Conservation (phyloP, 23 tunicate genomes). For the Oikopleura albicans region DNA sequence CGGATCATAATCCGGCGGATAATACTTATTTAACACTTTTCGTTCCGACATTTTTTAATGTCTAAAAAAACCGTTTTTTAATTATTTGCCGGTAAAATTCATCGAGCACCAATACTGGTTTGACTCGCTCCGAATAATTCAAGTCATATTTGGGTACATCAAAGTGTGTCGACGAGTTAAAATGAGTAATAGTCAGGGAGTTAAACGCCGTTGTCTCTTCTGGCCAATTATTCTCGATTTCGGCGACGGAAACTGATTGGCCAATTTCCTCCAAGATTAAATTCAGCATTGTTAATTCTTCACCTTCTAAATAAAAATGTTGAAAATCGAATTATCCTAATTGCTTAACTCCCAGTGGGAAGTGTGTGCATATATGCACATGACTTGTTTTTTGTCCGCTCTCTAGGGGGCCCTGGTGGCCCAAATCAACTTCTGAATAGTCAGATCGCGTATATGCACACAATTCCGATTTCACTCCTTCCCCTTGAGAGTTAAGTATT, state of each 20-base stretch:
- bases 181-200: background rate
- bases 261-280: background rate
- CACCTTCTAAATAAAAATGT: background rate
- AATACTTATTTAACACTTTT: constrained; percentile 45
- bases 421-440: no score
- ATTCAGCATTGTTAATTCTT: background rate
- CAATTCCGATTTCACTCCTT: no score
- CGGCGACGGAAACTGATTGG: no score
- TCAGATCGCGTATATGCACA: no score
- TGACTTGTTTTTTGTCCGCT: no score
- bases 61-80: background rate
- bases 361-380: no score
- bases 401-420: no score
- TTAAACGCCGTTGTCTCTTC: background rate
- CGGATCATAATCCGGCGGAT: constrained; percentile 99
- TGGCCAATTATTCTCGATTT: constrained; percentile 1
- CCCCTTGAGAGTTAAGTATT: no score
- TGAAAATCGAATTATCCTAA: background rate
- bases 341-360: no score
- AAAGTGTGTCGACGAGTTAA: background rate
- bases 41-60: background rate
- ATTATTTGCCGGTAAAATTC: background rate
- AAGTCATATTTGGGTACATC: background rate
- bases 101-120: background rate
- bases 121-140: background rate